Evolutionary conservation across 2,888 invertebrate genomes (phyloP), one percentile per base, ranked within the genome.

Genomic region (Drosophila flavopinicola): DNA sequence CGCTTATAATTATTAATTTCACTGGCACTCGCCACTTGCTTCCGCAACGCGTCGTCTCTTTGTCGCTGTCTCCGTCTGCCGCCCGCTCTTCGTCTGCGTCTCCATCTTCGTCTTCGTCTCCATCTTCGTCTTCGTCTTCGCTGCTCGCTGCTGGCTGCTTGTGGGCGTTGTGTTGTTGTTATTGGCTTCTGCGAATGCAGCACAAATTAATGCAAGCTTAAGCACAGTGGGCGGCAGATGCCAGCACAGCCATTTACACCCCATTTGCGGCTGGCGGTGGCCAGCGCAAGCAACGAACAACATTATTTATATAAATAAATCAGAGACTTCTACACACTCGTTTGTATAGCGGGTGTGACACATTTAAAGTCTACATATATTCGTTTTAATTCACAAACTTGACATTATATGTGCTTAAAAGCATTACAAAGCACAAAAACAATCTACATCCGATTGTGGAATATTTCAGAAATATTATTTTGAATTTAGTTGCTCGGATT

Each of bases 1-100:
- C 85, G 75, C 79, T 82, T 77, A 85, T 75, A 77, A 82, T 87
- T 85, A 76, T 82, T 85, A 82, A 82, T 84, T 76, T 87, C 85
- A 61, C 68, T 73, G 68, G 61, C 83, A 71, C 64, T 66, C 66
- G 47, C 54, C 70, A 42, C 61, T 59, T 23, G 42, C 48, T 54
- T 17, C 6, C 32, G 23, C n/a, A 27, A 15, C 45, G 6, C 15
- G 6, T 11, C 20, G 3, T 6, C n/a, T 15, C 33, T n/a, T n/a
- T n/a, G 27, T 39, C 58, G 37, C 33, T 57, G 23, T 13, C 48
- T 44, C n/a, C n/a, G n/a, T n/a, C n/a, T n/a, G n/a, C n/a, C n/a
- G n/a, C n/a, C n/a, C n/a, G n/a, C n/a, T n/a, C 52, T 9, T 20
- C 42, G 23, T 13, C 29, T 15, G 4, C 25, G 9, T 30, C 45